phyloP scores from a whole-genome alignment of 2,113 vertebrate genomes.

The Chascanopsetta lugubris region DNA sequence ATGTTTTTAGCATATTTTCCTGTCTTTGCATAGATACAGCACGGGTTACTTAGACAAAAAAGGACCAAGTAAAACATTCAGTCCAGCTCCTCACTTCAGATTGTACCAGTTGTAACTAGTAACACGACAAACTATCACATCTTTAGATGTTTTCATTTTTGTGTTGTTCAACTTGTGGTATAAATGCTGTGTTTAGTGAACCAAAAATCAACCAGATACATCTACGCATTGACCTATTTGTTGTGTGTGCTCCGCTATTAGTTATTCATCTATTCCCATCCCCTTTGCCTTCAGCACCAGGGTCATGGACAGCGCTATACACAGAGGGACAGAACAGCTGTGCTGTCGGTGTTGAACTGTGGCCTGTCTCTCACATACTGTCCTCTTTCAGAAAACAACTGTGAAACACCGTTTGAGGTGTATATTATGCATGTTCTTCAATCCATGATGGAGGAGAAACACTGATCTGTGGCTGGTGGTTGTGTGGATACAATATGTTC shows the following conservation, averaged over 20 bases:
- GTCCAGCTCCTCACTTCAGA: too few species aligned
- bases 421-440: not conserved
- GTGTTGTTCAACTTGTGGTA: too few species aligned
- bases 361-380: not conserved
- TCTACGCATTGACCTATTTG: not conserved
- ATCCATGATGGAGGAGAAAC: not conserved
- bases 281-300: not conserved
- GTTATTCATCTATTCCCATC: not conserved
- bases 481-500: not conserved
- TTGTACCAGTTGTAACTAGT: too few species aligned
- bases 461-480: not conserved
- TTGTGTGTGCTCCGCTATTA: not conserved
- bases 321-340: not conserved
- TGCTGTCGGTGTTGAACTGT: not conserved
- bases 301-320: not conserved
- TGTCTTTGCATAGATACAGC: not conserved
- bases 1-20: not conserved
- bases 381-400: not conserved
- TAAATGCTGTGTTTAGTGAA: too few species aligned
- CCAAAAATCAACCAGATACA: too few species aligned
- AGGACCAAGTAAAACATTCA: too few species aligned
- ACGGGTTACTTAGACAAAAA: too few species aligned
- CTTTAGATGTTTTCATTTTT: too few species aligned
- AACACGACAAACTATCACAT: too few species aligned
- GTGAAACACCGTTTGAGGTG: not conserved